These are phyloP conservation scores for Ophion ventricosus DNA, from an alignment of 2,888 invertebrate species.

Conservation along the genomic window DNA sequence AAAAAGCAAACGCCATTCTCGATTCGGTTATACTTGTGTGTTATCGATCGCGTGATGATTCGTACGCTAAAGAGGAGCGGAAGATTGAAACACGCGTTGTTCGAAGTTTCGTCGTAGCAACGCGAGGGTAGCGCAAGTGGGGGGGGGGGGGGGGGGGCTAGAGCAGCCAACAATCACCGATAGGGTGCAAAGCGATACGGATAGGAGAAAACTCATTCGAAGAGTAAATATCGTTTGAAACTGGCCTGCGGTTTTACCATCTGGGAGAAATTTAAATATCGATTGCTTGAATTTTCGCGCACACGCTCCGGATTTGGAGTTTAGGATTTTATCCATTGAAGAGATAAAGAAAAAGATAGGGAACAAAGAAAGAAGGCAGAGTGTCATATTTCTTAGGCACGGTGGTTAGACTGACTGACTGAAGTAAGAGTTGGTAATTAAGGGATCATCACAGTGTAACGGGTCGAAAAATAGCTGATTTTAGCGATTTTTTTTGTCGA, in stretches of 20 bases:
- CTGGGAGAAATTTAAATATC: conserved; percentile 24
- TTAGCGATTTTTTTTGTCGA: too few species aligned
- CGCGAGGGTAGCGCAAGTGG: background rate
- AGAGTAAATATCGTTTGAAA: conserved; percentile 8
- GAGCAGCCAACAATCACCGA: background rate
- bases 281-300: conserved; percentile 25
- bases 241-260: conserved; percentile 14
- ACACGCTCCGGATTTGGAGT: background rate
- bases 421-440: too few species aligned
- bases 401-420: too few species aligned
- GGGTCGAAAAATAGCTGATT: too few species aligned
- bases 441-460: too few species aligned
- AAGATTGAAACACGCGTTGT: background rate
- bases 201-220: background rate
- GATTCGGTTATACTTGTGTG: background rate
- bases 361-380: too few species aligned
- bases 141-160: too few species aligned
- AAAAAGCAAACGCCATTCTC: background rate
- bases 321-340: too few species aligned
- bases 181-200: conserved; percentile 3
- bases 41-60: background rate
- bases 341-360: too few species aligned
- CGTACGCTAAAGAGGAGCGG: background rate
- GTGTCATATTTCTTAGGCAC: too few species aligned
- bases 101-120: background rate